Conservation (phyloP, 2,113 vertebrate species). For the Petrocephalus microphthalmus region DNA sequence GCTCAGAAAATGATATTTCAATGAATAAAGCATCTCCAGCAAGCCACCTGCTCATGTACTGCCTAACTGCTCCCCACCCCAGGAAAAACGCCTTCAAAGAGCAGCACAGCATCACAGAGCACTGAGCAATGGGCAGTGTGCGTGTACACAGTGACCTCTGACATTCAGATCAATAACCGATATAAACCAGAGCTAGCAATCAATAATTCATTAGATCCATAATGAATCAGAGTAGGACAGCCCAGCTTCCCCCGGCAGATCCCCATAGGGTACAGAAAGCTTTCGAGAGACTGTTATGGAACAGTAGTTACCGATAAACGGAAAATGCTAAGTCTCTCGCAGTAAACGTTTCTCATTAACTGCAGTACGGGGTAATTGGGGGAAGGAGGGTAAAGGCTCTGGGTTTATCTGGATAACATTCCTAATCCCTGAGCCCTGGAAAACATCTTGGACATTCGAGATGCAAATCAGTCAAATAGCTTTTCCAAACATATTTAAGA, state of each 20-base stretch:
- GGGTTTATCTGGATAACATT: not conserved
- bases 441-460: not conserved
- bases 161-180: not conserved
- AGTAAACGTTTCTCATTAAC: constrained; percentile 6
- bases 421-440: not conserved
- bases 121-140: not conserved
- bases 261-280: not conserved
- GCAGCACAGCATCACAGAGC: not conserved
- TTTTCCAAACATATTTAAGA: not conserved
- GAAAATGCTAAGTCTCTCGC: not conserved
- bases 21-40: constrained; percentile 14
- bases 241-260: not conserved
- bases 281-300: not conserved
- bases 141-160: not conserved
- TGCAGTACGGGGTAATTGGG: not conserved
- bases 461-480: not conserved
- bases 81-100: not conserved
- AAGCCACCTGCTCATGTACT: not conserved
- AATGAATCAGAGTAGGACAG: not conserved
- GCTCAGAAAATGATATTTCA: not conserved
- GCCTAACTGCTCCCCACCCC: not conserved
- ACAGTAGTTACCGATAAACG: not conserved
- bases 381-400: not conserved
- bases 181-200: not conserved
- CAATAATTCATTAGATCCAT: constrained; percentile 7